Conservation (phyloP, 2,888 invertebrate species). For the Pseudanteris insignis region DNA sequence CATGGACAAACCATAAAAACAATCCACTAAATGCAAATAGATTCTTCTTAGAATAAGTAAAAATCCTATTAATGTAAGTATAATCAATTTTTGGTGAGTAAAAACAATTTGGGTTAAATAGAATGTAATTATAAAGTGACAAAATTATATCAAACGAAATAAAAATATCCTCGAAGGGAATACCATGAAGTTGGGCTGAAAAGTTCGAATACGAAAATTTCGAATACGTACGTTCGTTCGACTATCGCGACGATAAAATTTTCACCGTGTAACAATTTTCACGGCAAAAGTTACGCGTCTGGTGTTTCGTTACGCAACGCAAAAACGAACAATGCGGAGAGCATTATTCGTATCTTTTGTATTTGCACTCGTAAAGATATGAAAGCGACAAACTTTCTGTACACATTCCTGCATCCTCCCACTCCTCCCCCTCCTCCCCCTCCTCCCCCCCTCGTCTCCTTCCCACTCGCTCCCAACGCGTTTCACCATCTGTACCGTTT, state of each 20-base stretch:
- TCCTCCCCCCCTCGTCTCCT: background rate
- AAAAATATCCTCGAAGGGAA: background rate
- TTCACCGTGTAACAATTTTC: no score
- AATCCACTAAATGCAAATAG: no score
- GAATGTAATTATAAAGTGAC: no score
- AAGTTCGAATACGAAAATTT: background rate
- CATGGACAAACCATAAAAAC: no score
- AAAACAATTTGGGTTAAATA: no score
- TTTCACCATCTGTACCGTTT: no score
- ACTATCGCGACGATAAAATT: no score
- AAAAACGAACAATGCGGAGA: slow-evolving; percentile 26
- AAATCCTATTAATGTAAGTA: no score
- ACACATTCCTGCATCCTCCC: slow-evolving; percentile 2
- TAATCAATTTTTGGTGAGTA: no score
- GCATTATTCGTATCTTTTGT: slow-evolving; percentile 39
- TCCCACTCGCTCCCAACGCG: background rate
- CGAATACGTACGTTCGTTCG: slow-evolving; percentile 5
- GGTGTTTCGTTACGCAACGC: slow-evolving; percentile 33
- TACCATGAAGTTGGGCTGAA: background rate
- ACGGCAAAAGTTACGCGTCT: slow-evolving; percentile 11
- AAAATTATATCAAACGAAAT: background rate
- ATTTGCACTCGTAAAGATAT: slow-evolving; percentile 42
- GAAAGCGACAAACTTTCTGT: slow-evolving; percentile 36
- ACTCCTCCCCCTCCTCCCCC: background rate
- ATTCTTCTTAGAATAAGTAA: no score